Percentiles rank a stretch among this genome's conserved stretches.
Evolutionary conservation across 2,113 vertebrate species (phyloP).

Genomic region (Fulica atra): DNA sequence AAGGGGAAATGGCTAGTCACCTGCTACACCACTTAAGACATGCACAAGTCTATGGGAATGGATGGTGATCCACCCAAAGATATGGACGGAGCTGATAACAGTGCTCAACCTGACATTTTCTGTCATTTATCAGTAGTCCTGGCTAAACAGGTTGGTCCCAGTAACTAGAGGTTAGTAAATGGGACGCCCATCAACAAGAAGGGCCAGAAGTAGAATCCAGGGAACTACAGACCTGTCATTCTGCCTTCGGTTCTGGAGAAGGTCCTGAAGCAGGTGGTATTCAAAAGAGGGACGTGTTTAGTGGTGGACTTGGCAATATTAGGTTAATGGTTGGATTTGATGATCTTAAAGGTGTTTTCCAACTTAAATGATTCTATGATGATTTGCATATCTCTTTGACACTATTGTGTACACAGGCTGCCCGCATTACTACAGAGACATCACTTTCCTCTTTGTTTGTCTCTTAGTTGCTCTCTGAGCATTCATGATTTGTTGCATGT

Average conservation of each 20-base stretch:
- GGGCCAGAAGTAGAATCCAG: neutral
- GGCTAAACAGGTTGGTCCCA: neutral
- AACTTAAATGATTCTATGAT: neutral
- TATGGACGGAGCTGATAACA: too few relatives aligned
- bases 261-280: too few relatives aligned
- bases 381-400: neutral
- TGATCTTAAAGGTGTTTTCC: neutral
- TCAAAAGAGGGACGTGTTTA: too few relatives aligned
- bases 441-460: neutral
- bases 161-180: neutral
- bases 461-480: neutral
- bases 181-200: neutral
- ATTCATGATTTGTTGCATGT: neutral
- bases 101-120: neutral
- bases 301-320: neutral
- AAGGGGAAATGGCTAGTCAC: neutral
- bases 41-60: neutral
- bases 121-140: neutral
- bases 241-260: fast-evolving
- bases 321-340: neutral
- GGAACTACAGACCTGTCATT: neutral
- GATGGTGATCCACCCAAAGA: neutral
- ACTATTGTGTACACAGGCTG: neutral
- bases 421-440: neutral
- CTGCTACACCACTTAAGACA: neutral